A percentile compares a stretch with the other conserved stretches of the same genome.
Evolutionary conservation across 1,140 invertebrate species (phyloP).

Genomic region (Camponotus floridanus): DNA sequence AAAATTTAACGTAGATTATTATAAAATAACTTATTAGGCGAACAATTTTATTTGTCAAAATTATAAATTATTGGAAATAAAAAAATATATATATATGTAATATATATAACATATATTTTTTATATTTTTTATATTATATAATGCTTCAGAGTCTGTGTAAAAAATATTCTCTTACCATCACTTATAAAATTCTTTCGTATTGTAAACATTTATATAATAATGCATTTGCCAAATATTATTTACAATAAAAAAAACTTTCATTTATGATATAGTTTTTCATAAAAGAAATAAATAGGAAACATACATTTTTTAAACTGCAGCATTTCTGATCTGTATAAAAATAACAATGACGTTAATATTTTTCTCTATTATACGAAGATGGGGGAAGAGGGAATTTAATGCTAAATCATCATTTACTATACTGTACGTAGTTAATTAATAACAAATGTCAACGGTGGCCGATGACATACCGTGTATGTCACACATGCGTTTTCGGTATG

Average conservation of each 20-base stretch:
- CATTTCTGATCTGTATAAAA: not conserved
- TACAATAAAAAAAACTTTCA: constrained; percentile 1
- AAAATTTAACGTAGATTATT: not conserved
- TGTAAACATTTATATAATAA: too few species aligned
- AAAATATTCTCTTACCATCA: too few species aligned
- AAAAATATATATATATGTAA: too few species aligned
- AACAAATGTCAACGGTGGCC: constrained; percentile 37
- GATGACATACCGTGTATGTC: not conserved
- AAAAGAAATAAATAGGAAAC: not conserved
- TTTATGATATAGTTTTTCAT: not conserved
- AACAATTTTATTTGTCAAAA: not conserved
- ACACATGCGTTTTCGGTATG: constrained; percentile 57
- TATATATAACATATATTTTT: too few species aligned
- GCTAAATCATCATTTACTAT: constrained; percentile 3
- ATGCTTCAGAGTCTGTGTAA: too few species aligned
- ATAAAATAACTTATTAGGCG: not conserved
- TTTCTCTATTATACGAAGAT: not conserved
- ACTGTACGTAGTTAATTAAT: constrained; percentile 27
- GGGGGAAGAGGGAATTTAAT: too few species aligned
- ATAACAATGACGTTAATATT: not conserved
- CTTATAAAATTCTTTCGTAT: too few species aligned
- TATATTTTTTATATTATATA: not conserved
- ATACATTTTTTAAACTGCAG: not conserved
- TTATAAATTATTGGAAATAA: too few species aligned
- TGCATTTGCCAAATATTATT: too few species aligned